Conservation (phyloP, 2,888 invertebrate species). For the Chouioia cunea region DNA sequence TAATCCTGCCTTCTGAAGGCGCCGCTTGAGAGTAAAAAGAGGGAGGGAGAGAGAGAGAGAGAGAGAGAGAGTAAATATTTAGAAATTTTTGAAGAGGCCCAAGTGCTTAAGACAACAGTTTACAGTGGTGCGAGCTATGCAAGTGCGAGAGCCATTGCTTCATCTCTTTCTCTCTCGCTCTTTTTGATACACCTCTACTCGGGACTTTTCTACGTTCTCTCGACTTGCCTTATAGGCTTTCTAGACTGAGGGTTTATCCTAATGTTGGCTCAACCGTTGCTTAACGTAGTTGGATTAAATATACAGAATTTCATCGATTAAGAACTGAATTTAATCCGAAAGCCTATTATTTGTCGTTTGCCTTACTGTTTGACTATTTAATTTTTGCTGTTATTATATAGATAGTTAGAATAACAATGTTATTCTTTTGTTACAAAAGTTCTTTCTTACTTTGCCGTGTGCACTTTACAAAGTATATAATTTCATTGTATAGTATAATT, state of each 20-base stretch:
- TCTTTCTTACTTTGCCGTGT: too few relatives aligned
- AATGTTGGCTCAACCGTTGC: too few relatives aligned
- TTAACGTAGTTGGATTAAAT: constrained; percentile 3
- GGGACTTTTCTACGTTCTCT: constrained; percentile 16
- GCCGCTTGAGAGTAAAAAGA: neutral
- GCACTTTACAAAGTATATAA: too few relatives aligned
- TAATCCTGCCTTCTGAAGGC: constrained; percentile 54
- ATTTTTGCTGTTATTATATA: neutral
- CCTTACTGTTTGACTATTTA: too few relatives aligned
- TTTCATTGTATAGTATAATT: too few relatives aligned
- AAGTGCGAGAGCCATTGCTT: too few relatives aligned
- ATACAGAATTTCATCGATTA: too few relatives aligned
- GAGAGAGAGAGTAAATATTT: constrained; percentile 67
- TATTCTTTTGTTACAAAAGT: too few relatives aligned
- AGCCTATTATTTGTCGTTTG: too few relatives aligned
- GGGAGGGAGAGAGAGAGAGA: too few relatives aligned
- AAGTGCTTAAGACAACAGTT: constrained; percentile 67
- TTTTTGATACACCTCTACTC: neutral
- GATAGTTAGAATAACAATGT: too few relatives aligned
- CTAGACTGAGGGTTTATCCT: neutral
- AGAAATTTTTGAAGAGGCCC: constrained; percentile 64
- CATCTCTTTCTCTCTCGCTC: constrained; percentile 16
- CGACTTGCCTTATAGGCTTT: constrained; percentile 2
- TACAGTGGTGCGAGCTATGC: constrained; percentile 45
- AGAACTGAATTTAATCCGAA: too few relatives aligned